Evolutionary conservation across 2,797 vertebrate species (phyloP).

Genomic region (Anguilla marmorata): DNA sequence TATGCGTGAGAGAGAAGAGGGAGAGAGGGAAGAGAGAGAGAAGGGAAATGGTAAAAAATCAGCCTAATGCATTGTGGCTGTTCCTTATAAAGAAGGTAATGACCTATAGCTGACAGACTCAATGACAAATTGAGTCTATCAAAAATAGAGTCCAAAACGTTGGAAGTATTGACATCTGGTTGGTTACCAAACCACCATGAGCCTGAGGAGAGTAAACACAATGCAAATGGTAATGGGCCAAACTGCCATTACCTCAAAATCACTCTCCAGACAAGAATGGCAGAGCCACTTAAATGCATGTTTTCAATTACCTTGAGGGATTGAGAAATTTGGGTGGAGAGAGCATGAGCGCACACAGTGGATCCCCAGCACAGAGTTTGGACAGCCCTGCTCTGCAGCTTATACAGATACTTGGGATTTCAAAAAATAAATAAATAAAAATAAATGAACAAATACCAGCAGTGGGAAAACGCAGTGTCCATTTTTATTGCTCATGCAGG

Average conservation of each 20-base stretch:
- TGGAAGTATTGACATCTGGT: neutral
- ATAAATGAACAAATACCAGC: neutral
- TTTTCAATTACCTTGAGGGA: constrained; percentile 8
- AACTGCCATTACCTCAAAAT: neutral
- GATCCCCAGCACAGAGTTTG: neutral
- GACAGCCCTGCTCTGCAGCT: neutral
- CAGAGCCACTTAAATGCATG: neutral
- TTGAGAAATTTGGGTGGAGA: neutral
- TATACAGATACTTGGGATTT: neutral
- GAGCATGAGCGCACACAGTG: neutral
- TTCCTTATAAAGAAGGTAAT: neutral
- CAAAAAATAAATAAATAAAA: neutral
- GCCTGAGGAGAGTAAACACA: neutral
- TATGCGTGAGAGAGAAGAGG: neutral
- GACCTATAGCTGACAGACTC: neutral
- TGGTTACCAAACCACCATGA: neutral
- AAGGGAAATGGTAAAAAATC: neutral
- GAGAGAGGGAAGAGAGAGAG: neutral
- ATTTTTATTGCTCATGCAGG: neutral
- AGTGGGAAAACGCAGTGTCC: neutral
- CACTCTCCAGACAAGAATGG: neutral
- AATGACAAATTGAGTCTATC: neutral
- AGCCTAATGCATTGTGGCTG: constrained; percentile 1
- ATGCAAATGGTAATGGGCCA: neutral
- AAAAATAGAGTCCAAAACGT: neutral